A percentile compares a stretch with the other conserved stretches of the same genome.
Conservation (phyloP, 1,140 invertebrate species). For the Brachionus plicatilis region DNA sequence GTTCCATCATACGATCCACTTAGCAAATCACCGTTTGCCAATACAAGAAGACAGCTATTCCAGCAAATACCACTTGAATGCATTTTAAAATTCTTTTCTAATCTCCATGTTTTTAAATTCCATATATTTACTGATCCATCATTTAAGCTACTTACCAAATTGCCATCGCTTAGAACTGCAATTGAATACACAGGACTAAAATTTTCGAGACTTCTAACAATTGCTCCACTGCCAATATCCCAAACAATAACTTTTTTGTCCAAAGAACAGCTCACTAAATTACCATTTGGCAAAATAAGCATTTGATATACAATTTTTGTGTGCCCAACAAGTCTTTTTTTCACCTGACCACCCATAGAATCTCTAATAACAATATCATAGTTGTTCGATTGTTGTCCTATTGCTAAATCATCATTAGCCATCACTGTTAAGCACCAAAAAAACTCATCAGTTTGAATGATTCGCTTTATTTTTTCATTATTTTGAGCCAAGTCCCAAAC, state of each 20-base stretch:
- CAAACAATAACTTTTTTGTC: not conserved
- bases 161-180: not conserved
- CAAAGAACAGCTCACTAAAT: not conserved
- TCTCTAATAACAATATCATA: not conserved
- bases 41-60: not conserved
- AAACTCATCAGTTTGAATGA: not conserved
- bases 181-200: not conserved
- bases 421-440: not conserved
- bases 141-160: not conserved
- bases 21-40: not conserved
- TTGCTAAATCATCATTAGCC: not conserved
- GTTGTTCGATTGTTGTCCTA: not conserved
- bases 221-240: not conserved
- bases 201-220: not conserved
- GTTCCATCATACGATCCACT: not conserved
- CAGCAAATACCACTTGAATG: not conserved
- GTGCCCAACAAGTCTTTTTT: not conserved
- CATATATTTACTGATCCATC: not conserved
- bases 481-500: not conserved
- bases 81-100: not conserved
- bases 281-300: not conserved
- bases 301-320: not conserved
- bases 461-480: not conserved
- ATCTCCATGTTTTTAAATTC: not conserved
- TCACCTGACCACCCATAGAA: not conserved